A percentile compares a stretch with the other conserved stretches of the same genome.
These are phyloP conservation scores for Standfussiana lucernea DNA, from an alignment of 2,888 invertebrate genomes.

Conservation along the genomic window DNA sequence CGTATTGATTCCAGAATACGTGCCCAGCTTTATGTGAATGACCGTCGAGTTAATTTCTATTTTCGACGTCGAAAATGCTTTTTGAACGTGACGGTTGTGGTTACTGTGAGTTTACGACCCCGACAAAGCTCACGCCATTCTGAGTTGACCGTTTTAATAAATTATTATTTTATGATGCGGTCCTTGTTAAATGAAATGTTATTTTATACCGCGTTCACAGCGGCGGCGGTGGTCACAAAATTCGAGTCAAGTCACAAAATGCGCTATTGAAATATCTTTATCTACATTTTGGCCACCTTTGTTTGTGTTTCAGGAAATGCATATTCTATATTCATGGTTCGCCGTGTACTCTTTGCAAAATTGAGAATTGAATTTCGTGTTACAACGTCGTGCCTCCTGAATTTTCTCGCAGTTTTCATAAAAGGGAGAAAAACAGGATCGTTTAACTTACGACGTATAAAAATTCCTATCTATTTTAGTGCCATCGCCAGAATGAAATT, in stretches of 20 bases:
- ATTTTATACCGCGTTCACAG: constrained; percentile 31
- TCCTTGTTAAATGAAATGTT: constrained; percentile 38
- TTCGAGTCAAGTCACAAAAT: constrained; percentile 17
- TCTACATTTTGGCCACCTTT: constrained; percentile 32
- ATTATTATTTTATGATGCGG: constrained; percentile 44
- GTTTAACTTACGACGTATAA: constrained; percentile 54
- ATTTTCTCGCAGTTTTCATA: constrained; percentile 38
- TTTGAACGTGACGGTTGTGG: constrained; percentile 72
- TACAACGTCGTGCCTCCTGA: constrained; percentile 34
- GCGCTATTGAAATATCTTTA: constrained; percentile 30
- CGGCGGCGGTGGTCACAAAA: constrained; percentile 4
- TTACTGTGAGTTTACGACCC: constrained; percentile 65
- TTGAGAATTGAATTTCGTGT: constrained; percentile 47
- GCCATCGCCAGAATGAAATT: constrained; percentile 57
- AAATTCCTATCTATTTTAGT: constrained; percentile 61
- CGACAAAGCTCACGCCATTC: constrained; percentile 46
- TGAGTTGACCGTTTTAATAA: constrained; percentile 57
- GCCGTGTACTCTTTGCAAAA: constrained; percentile 38
- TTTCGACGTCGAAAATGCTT: constrained; percentile 69
- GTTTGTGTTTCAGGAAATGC: constrained; percentile 42
- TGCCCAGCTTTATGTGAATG: constrained; percentile 72
- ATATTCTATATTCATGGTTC: constrained; percentile 31
- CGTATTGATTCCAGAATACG: constrained; percentile 76
- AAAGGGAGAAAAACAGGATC: constrained; percentile 47
- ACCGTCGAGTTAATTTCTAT: constrained; percentile 75